Evolutionary conservation across 2,797 vertebrate genomes (phyloP).

Genomic region (Naso thynnoides): DNA sequence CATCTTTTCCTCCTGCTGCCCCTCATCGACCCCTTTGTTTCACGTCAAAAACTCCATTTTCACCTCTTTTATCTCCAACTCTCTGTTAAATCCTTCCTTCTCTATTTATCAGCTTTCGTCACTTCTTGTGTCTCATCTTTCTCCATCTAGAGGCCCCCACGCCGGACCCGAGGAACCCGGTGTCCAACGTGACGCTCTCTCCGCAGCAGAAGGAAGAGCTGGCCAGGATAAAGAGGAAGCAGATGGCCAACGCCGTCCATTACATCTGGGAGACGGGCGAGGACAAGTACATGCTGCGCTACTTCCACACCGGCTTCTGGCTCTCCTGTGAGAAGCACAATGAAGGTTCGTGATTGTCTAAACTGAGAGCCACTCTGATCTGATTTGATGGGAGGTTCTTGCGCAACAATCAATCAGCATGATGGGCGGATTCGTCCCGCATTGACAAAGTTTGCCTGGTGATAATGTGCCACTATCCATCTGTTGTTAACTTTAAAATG

Average conservation of each 20-base stretch:
- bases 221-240: conserved; percentile 71
- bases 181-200: conserved; percentile 73
- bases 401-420: too few relatives aligned
- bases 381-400: too few relatives aligned
- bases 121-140: background rate
- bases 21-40: too few relatives aligned
- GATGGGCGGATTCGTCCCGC: too few relatives aligned
- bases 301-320: conserved; percentile 92
- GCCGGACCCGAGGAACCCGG: conserved; percentile 64
- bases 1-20: too few relatives aligned
- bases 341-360: conserved; percentile 72
- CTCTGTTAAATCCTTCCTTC: too few relatives aligned
- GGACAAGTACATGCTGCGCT: conserved; percentile 88
- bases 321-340: conserved; percentile 89
- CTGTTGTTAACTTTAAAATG: too few relatives aligned
- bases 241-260: conserved; percentile 86
- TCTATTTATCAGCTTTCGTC: background rate
- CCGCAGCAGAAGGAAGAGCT: conserved; percentile 78
- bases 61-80: too few relatives aligned
- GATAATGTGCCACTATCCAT: too few relatives aligned
- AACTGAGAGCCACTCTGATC: too few relatives aligned
- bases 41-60: too few relatives aligned
- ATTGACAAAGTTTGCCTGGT: too few relatives aligned
- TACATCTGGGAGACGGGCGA: conserved; percentile 92
- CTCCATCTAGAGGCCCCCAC: conserved; percentile 76